Evolutionary conservation across 2,113 vertebrate species (phyloP).

Genomic region (Salvelinus sp.): DNA sequence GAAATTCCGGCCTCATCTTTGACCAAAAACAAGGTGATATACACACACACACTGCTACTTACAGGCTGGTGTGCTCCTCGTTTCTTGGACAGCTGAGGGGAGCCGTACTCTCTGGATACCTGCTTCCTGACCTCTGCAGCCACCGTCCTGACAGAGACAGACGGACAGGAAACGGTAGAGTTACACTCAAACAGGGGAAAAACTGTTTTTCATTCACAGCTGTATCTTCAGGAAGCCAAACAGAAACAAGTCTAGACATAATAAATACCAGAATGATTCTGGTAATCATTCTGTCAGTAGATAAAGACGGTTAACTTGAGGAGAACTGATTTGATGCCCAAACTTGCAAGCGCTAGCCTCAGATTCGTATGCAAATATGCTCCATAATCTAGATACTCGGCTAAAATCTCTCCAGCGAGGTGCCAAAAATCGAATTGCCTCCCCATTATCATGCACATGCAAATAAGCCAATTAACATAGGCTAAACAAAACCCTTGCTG

Average conservation of each 20-base stretch:
- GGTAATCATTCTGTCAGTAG: background rate
- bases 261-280: background rate
- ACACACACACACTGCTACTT: slow-evolving; percentile 59
- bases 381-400: too few species aligned
- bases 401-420: background rate
- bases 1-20: slow-evolving; percentile 4
- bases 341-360: background rate
- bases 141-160: slow-evolving; percentile 74
- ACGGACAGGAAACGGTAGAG: slow-evolving; percentile 11
- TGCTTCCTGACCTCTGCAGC: slow-evolving; percentile 90
- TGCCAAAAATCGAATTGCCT: slow-evolving; percentile 7
- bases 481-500: background rate
- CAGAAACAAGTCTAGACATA: background rate
- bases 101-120: slow-evolving; percentile 85
- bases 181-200: background rate
- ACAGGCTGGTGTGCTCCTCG: slow-evolving; percentile 78
- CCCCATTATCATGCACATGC: background rate
- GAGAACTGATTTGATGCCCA: background rate
- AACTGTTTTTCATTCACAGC: background rate
- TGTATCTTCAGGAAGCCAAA: background rate
- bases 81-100: slow-evolving; percentile 85
- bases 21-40: background rate
- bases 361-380: background rate
- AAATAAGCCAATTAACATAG: background rate
- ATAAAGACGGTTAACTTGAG: background rate